Conservation (phyloP, 2,113 vertebrate genomes). For the Corythaixoides concolor region DNA sequence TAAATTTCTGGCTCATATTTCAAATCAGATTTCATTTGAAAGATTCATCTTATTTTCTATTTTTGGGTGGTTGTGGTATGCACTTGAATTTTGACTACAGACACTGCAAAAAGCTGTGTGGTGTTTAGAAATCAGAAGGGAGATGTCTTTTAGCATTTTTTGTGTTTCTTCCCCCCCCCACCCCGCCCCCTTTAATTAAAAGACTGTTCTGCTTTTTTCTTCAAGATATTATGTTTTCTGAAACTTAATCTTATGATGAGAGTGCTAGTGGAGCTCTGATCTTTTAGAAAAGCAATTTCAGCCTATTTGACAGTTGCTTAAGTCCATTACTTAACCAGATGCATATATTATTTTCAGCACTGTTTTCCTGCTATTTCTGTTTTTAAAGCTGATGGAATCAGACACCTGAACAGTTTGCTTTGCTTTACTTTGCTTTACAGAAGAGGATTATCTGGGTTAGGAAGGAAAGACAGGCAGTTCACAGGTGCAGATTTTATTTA, state of each 20-base stretch:
- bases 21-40: background rate
- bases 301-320: background rate
- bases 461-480: background rate
- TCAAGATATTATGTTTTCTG: background rate
- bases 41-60: background rate
- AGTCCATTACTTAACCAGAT: background rate
- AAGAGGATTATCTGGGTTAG: background rate
- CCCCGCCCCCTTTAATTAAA: background rate
- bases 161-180: no score
- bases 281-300: background rate
- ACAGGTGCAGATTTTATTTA: background rate
- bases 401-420: background rate
- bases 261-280: background rate
- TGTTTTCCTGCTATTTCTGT: background rate
- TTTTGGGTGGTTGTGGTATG: background rate
- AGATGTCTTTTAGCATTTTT: background rate
- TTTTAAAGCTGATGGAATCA: background rate
- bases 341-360: conserved; percentile 8
- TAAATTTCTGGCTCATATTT: background rate
- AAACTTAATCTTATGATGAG: background rate
- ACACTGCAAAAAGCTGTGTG: background rate
- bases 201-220: background rate
- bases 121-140: background rate
- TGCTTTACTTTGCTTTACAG: background rate
- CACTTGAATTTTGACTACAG: background rate